These are phyloP conservation scores for Phrynocephalus versicolor DNA, from an alignment of 2,113 vertebrate genomes.

Conservation along the genomic window DNA sequence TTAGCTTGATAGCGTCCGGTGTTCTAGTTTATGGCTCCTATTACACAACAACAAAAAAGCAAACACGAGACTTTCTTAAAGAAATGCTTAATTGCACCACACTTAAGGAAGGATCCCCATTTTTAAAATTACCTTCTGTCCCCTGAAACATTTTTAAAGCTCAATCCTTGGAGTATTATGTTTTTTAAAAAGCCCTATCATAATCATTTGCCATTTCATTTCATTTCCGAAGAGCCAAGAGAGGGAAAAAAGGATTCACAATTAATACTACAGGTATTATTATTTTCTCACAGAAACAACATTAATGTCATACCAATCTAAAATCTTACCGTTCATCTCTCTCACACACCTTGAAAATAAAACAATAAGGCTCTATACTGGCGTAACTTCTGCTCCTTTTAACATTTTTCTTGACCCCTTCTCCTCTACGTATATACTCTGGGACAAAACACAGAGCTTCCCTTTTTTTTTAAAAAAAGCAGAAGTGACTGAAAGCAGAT, in stretches of 20 bases:
- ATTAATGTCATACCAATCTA: no score
- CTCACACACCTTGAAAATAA: not conserved
- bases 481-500: constrained; percentile 15
- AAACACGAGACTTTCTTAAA: not conserved
- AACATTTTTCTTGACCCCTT: not conserved
- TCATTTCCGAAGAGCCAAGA: no score
- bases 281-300: not conserved
- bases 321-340: not conserved
- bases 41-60: not conserved
- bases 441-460: constrained; percentile 6
- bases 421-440: constrained; percentile 5
- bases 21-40: not conserved
- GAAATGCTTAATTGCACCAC: not conserved
- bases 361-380: not conserved
- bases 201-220: not conserved
- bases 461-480: constrained; percentile 44
- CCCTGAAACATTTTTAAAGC: not conserved
- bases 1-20: no score
- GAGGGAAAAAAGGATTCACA: no score
- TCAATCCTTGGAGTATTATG: not conserved
- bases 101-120: no score
- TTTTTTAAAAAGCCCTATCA: not conserved
- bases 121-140: not conserved
- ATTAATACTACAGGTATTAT: no score
- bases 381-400: not conserved